Conservation (phyloP, 2,888 invertebrate genomes). For the Ectemnius lituratus region DNA sequence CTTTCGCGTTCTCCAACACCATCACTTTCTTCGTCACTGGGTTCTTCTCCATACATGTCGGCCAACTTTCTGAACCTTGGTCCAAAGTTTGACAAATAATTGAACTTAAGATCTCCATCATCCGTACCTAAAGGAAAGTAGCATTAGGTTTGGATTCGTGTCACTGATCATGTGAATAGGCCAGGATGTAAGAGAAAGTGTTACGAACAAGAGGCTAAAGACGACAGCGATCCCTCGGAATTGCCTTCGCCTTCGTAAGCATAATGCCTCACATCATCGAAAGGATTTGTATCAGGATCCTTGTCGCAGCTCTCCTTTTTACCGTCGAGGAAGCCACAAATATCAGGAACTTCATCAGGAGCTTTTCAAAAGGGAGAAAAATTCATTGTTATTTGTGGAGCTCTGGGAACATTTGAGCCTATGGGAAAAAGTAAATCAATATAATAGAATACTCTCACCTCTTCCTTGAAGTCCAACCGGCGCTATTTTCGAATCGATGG, state of each 20-base stretch:
- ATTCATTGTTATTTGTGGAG: background rate
- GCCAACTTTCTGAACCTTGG: slow-evolving; percentile 96
- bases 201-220: slow-evolving; percentile 90
- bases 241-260: slow-evolving; percentile 98
- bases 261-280: slow-evolving; percentile 98
- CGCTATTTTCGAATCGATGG: slow-evolving; percentile 79
- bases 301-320: slow-evolving; percentile 94
- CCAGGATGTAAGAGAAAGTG: background rate
- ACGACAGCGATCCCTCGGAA: slow-evolving; percentile 93
- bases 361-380: slow-evolving; percentile 60
- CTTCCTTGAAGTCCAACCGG: slow-evolving; percentile 77
- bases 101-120: slow-evolving; percentile 95
- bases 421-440: background rate
- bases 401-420: too few relatives aligned
- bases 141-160: too few relatives aligned
- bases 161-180: background rate
- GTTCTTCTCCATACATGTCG: slow-evolving; percentile 95
- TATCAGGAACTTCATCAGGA: slow-evolving; percentile 86
- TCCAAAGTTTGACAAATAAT: slow-evolving; percentile 95
- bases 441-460: slow-evolving; percentile 72
- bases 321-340: slow-evolving; percentile 93
- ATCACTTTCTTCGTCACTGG: slow-evolving; percentile 89
- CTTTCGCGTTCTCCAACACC: slow-evolving; percentile 84
- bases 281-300: slow-evolving; percentile 94
- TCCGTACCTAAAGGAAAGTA: slow-evolving; percentile 83